Conservation (phyloP, 2,888 invertebrate species). For the Norana najaformis region DNA sequence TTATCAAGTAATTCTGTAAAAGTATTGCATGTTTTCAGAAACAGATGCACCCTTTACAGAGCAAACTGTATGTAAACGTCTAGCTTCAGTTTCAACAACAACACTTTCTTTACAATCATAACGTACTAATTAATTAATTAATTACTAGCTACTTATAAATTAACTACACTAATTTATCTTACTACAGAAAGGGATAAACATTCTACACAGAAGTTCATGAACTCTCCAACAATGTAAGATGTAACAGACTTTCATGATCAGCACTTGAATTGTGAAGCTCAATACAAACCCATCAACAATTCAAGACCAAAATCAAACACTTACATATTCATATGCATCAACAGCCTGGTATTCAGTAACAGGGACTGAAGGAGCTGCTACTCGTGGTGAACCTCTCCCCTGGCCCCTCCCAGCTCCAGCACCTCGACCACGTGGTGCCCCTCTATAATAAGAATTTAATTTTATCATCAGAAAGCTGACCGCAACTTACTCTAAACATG, state of each 20-base stretch:
- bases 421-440: neutral
- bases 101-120: neutral
- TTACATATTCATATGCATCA: constrained; percentile 22
- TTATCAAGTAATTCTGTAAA: too few species aligned
- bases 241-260: neutral
- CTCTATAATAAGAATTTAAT: neutral
- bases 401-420: neutral
- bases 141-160: neutral
- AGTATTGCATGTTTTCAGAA: too few species aligned
- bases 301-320: neutral
- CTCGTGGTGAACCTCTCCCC: neutral
- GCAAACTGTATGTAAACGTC: too few species aligned
- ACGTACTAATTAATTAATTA: neutral
- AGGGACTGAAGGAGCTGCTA: neutral
- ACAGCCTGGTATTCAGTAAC: neutral
- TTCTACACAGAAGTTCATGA: neutral
- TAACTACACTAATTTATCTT: neutral
- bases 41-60: too few species aligned
- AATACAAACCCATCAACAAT: too few species aligned
- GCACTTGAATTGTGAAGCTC: neutral
- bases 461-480: neutral
- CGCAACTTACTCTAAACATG: neutral
- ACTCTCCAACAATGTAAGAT: neutral
- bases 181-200: neutral
- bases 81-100: too few species aligned